Conservation (phyloP, 1,140 invertebrate genomes). For the Ylistrum balloti region DNA sequence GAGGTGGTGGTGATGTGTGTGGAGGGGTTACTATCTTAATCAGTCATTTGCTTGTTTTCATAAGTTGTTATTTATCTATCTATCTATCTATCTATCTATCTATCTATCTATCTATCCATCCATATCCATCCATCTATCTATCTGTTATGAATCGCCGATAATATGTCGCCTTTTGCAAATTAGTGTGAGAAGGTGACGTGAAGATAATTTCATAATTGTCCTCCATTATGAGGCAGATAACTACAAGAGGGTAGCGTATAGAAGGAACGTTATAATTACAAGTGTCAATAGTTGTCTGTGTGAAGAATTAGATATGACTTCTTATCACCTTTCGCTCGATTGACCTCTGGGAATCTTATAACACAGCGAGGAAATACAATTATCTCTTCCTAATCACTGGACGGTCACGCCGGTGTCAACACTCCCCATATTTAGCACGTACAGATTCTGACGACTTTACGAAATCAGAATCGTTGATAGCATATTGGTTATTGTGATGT, state of each 20-base stretch:
- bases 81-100: no score
- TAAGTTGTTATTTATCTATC: no score
- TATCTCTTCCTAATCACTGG: background rate
- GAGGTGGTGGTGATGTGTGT: no score
- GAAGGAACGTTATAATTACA: background rate
- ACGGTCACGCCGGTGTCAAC: background rate
- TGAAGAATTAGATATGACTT: background rate
- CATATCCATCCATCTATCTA: no score
- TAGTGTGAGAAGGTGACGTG: no score
- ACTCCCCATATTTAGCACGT: background rate
- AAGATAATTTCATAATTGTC: no score
- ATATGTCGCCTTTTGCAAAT: no score
- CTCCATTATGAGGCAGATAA: no score
- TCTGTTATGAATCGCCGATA: no score
- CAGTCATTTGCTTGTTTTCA: no score
- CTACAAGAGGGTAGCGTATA: background rate
- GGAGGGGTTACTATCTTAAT: no score
- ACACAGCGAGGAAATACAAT: background rate
- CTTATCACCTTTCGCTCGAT: background rate
- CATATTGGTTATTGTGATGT: background rate
- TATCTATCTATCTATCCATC: no score
- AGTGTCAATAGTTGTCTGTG: background rate
- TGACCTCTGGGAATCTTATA: background rate
- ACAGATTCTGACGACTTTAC: background rate
- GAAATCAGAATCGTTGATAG: constrained; percentile 1